Evolutionary conservation across 2,888 invertebrate species (phyloP).

Genomic region (Enchytraeus crypticus): DNA sequence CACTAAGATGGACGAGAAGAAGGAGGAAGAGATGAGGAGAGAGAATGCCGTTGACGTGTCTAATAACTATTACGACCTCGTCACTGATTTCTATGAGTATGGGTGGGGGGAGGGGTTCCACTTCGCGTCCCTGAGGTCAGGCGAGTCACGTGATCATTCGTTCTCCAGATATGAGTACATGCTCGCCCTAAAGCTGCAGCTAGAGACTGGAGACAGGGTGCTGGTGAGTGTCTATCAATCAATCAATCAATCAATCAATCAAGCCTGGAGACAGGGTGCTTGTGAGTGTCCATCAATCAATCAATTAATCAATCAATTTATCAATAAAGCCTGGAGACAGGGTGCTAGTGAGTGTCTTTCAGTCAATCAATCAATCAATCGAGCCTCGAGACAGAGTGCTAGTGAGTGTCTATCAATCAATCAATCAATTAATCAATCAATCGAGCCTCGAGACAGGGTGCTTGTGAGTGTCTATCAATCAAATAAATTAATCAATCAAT

Average conservation of each 20-base stretch:
- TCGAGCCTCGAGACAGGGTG: too few species aligned
- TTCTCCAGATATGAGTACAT: slow-evolving; percentile 23
- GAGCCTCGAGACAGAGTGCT: slow-evolving; percentile 16
- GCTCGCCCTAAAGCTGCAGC: slow-evolving; percentile 20
- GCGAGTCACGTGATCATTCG: slow-evolving; percentile 21
- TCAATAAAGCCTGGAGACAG: too few species aligned
- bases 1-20: not conserved
- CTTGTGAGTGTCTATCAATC: too few species aligned
- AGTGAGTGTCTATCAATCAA: slow-evolving; percentile 11
- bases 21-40: not conserved
- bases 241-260: too few species aligned
- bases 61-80: slow-evolving; percentile 22
- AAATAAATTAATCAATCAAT: too few species aligned
- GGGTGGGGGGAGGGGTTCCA: slow-evolving; percentile 28
- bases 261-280: too few species aligned
- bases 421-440: too few species aligned
- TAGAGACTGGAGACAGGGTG: slow-evolving; percentile 17
- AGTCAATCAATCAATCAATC: too few species aligned
- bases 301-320: too few species aligned
- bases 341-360: too few species aligned
- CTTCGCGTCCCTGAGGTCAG: slow-evolving; percentile 17
- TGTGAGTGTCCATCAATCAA: too few species aligned
- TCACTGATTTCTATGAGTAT: slow-evolving; percentile 28
- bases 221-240: slow-evolving; percentile 15
- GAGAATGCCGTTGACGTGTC: slow-evolving; percentile 8